Percentiles rank a stretch among this genome's conserved stretches.
phyloP scores from a whole-genome alignment of 23 tunicate species.

The Halocynthia aurantium region DNA sequence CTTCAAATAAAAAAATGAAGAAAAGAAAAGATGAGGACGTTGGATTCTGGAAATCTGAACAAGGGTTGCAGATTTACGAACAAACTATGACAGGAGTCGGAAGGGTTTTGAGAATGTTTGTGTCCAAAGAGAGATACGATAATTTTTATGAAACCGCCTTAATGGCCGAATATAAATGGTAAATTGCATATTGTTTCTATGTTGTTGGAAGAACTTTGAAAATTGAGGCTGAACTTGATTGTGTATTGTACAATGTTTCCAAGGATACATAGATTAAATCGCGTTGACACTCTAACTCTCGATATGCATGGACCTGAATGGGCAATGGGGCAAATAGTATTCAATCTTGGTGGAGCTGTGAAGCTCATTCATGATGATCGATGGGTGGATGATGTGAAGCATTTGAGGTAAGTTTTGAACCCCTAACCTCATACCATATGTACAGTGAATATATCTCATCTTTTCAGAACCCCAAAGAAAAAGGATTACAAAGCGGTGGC shows the following conservation, averaged over 20 bases:
- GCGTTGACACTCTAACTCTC: background rate
- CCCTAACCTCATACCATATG: background rate
- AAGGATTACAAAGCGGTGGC: conserved; percentile 54
- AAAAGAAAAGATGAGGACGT: background rate
- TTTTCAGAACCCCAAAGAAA: conserved; percentile 38
- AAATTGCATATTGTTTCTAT: background rate
- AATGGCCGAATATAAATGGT: background rate
- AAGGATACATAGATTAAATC: background rate
- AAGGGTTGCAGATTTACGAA: conserved; percentile 17
- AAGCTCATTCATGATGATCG: conserved; percentile 56
- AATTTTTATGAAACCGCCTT: conserved; percentile 26
- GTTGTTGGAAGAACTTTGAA: background rate
- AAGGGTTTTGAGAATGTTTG: conserved; percentile 11
- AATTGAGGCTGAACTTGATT: background rate
- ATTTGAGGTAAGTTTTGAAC: conserved; percentile 21
- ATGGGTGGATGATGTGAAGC: conserved; percentile 46
- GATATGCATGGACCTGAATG: conserved; percentile 52
- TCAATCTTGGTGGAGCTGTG: conserved; percentile 57
- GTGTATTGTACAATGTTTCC: too few relatives aligned
- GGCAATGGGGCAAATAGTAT: conserved; percentile 32
- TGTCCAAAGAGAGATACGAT: conserved; percentile 30
- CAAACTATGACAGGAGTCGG: conserved; percentile 20
- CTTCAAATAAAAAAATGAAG: too few relatives aligned
- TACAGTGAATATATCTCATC: conserved; percentile 1
- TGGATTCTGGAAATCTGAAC: conserved; percentile 29